phyloP scores from a whole-genome alignment of 2,888 invertebrate genomes.

The Chironomus riparius region DNA sequence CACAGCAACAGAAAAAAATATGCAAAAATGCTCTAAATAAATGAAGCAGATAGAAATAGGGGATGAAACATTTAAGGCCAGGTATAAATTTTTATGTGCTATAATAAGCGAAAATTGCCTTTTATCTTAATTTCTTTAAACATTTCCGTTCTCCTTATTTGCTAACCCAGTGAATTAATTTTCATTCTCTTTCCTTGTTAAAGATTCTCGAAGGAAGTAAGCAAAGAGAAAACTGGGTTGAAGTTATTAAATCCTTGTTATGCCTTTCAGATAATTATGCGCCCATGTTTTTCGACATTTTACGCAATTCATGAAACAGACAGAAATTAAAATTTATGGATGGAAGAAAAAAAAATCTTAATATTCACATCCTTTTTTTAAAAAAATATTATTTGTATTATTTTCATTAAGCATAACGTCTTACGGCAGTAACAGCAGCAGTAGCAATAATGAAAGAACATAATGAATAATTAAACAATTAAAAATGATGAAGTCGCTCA shows the following conservation, averaged over 20 bases:
- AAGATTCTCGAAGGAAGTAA: not conserved
- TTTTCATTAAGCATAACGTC: not conserved
- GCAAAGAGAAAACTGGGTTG: not conserved
- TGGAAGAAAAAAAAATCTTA: not conserved
- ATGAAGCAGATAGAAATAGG: not conserved
- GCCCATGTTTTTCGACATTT: not conserved
- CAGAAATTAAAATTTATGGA: slow-evolving; percentile 6
- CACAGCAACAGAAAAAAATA: no score
- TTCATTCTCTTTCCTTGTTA: not conserved
- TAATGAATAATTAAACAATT: not conserved
- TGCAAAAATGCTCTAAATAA: not conserved
- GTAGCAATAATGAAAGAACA: not conserved
- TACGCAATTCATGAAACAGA: not conserved
- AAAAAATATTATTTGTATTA: no score
- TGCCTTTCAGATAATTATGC: slow-evolving; percentile 1
- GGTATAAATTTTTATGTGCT: not conserved
- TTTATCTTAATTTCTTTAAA: slow-evolving; percentile 2
- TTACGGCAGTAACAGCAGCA: not conserved
- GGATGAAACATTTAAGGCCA: not conserved
- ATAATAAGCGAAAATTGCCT: not conserved
- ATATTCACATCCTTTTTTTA: no score
- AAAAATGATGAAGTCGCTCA: not conserved
- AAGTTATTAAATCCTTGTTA: slow-evolving; percentile 20
- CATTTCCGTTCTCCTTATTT: not conserved
- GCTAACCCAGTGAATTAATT: not conserved